phyloP scores from a whole-genome alignment of 2,888 invertebrate genomes.

The Cantharis lateralis region DNA sequence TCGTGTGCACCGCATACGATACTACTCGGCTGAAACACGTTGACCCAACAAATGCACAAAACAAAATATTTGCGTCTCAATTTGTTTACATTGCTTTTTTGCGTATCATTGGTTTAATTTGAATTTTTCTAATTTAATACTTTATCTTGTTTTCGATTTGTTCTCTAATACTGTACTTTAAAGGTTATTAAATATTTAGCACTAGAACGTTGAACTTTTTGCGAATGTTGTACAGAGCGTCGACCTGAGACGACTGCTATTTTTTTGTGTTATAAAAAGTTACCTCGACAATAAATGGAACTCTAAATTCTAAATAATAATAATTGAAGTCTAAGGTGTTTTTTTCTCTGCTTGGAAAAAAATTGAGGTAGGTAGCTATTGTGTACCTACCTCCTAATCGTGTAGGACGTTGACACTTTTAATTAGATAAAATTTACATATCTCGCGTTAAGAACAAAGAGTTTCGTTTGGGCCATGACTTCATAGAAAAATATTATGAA shows the following conservation, averaged over 20 bases:
- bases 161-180: neutral
- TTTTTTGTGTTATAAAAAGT: neutral
- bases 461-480: neutral
- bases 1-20: slow-evolving; percentile 30
- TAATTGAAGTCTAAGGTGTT: neutral
- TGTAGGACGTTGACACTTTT: slow-evolving; percentile 1
- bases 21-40: slow-evolving; percentile 49
- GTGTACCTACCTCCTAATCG: neutral
- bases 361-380: neutral
- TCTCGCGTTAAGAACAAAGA: neutral
- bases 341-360: neutral
- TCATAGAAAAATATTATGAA: neutral
- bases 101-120: neutral
- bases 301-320: neutral
- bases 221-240: neutral
- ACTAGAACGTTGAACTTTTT: slow-evolving; percentile 4
- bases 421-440: neutral
- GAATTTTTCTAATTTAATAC: neutral
- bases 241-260: neutral
- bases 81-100: slow-evolving; percentile 25
- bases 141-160: neutral
- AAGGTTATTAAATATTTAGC: neutral
- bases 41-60: slow-evolving; percentile 38
- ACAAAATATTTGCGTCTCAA: slow-evolving; percentile 45
- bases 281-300: neutral